Evolutionary conservation across 2,113 vertebrate species (phyloP), one percentile per base, ranked within the genome.

Genomic region (Sterrhoptilus dennistouni): DNA sequence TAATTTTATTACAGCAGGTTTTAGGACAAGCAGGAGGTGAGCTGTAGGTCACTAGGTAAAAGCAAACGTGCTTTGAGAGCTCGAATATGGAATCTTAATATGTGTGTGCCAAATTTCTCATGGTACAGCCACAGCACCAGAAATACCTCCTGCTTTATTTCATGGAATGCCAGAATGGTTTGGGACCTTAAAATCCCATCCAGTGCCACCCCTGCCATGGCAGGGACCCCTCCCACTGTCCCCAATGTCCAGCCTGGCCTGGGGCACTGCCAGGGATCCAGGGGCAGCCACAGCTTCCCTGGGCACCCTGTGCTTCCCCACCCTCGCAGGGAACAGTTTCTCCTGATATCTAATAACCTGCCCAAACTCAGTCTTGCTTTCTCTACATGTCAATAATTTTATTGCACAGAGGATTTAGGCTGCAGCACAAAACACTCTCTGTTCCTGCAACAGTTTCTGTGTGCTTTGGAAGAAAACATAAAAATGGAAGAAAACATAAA

Each of bases 61-160:
- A 89, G 8, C 31, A 59, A 60, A 27, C 0, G 0, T 8, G 3
- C 59, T 63, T 33, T 15, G 47, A 31, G 69, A 25, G 12, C 9
- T 11, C 29, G 29, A 13, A 4, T 23, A 1, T 8, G 18, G 20
- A 63, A 35, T 50, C 22, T 45, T n/a, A 2, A 1, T 4, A 15
- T 14, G 40, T 3, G 2, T n/a, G 2, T n/a, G 63, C 16, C 9
- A 8, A 3, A 21, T 44, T 64, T 44, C 49, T 74, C 1, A 0
- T 13, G 14, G 36, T 38, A 11, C 31, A 66, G 3, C 18, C 44
- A 28, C 17, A 8, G 19, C 44, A 20, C 23, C 54, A 14, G 2
- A 53, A 76, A n/a, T 12, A 12, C 25, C 47, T 16, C 45, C 35
- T 38, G 27, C n/a, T 49, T 76, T 60, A 44, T 68, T 59, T 44